Base-by-base conservation (phyloP, 1,140 invertebrate genomes). In the Whitmania pigra region DNA sequence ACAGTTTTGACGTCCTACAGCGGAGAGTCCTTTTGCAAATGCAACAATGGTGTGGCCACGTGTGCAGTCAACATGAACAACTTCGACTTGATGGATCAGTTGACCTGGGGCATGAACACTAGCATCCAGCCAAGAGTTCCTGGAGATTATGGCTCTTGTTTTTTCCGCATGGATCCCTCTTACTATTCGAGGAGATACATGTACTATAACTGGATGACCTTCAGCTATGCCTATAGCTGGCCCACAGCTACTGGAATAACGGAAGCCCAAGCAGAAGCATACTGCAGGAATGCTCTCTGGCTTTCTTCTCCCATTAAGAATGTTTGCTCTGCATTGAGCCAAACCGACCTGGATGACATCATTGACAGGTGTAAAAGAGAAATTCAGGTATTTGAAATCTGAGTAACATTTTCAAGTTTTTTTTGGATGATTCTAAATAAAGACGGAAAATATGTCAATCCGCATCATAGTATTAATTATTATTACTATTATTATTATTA, bases 81-180 rank as follows among this genome's bases (percentile, higher is more conserved):
- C 29, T 63, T 63, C 29, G 57, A 63, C 20, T 63, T 31, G 18
- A 63, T 63, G 57, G 29, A 31, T 18, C 57, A 63, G 29, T 17
- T 25, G 9, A 63, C 2, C 18, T 63, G 29, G 22, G 57, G 57
- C 9, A 63, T 63, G 57, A 63, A 2, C 22, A 13, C 11, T 7
- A 63, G 11, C 20, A 63, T 63, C 22, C 57, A 63, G 15, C 57
- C 57, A 7, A 63, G 29, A 63, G 57, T 63, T 63, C 57, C 57
- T 4, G 57, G 22, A 25, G 57, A 63, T 25, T 25, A 9, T 63
- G 22, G 22, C 29, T 22, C 22, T 20, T 63, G 57, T 31, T 22
- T 13, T 25, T 25, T 22, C 29, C 22, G 57, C 22, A 63, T 25
- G 29, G 57, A 63, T 31, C 5, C 15, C 18, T 63, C 57, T 1